Percentiles rank a stretch among this genome's conserved stretches.
phyloP scores from a whole-genome alignment of 2,797 vertebrate species.

The Notoglanidium macrostoma region DNA sequence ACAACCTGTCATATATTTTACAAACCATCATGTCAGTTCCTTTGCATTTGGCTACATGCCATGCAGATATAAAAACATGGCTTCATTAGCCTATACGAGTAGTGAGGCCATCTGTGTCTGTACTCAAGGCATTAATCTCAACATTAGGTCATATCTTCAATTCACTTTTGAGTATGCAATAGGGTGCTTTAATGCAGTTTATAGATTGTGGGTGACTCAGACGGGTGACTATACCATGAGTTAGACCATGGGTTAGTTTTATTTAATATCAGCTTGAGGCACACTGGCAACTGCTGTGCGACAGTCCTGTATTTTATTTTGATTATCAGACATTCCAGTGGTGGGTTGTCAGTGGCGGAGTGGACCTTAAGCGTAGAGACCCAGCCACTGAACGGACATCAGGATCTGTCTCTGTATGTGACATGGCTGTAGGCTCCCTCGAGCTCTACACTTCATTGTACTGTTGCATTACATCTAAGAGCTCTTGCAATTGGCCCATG shows the following conservation, averaged over 20 bases:
- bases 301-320: background rate
- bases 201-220: background rate
- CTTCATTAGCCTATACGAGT: background rate
- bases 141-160: background rate
- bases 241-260: background rate
- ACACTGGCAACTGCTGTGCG: background rate
- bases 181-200: background rate
- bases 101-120: constrained; percentile 1
- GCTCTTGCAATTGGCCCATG: background rate
- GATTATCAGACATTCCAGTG: background rate
- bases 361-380: background rate
- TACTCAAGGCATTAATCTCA: background rate
- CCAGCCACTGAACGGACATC: background rate
- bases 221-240: background rate
- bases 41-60: constrained; percentile 9
- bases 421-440: background rate
- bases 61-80: background rate
- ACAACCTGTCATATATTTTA: background rate
- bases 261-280: background rate
- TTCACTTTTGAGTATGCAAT: background rate
- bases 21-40: background rate
- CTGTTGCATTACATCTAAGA: background rate
- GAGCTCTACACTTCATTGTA: background rate
- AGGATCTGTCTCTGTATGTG: background rate
- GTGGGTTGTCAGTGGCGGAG: background rate